Base-by-base conservation (phyloP, 2,888 invertebrate species). In the Ophonus ardosiacus region DNA sequence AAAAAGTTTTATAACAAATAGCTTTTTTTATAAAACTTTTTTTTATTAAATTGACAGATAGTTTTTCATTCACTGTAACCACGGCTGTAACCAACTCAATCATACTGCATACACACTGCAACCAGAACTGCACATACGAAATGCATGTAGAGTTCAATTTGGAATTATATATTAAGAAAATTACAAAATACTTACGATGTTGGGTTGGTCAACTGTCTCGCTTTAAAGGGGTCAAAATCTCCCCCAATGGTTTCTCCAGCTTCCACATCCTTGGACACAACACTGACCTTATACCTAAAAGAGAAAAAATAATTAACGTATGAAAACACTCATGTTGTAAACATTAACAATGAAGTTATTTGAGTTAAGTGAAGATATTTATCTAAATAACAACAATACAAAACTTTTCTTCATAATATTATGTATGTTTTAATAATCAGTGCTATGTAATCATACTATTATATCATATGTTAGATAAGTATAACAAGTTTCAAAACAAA, bases 161-260 rank as follows among this genome's bases (percentile, higher is more conserved):
- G 31, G 1, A 31, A 31, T 31, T 31, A 31, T 31, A 31, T 31
- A 31, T 31, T 31, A 31, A 31, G 0, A 31, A 31, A 31, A 31
- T 31, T 4, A 5, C 3, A 31, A 31, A 31, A 4, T 51, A 94
- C 96, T 96, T 93, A 97, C 96, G 96, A 95, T 86, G 96, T 96
- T 85, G 96, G 96, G 91, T 96, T 96, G 74, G 94, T 94, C 88
- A 95, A 91, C 88, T 94, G 93, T 81, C 97, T 93, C 87, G 95
- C 95, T 68, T 92, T 90, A 90, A 97, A 97, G 0, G 97, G 97
- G 91, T 97, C 96, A 89, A 93, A 97, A 57, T 94, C 93, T 8
- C 71, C 71, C n/a, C 43, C 71, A 17, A 74, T 6, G 84, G 92
- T 91, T 82, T 90, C 89, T 61, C 90, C 89, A 68, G 93, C 91